These are phyloP conservation scores for Pilophorus perplexus DNA, from an alignment of 2,888 invertebrate genomes.

Conservation along the genomic window DNA sequence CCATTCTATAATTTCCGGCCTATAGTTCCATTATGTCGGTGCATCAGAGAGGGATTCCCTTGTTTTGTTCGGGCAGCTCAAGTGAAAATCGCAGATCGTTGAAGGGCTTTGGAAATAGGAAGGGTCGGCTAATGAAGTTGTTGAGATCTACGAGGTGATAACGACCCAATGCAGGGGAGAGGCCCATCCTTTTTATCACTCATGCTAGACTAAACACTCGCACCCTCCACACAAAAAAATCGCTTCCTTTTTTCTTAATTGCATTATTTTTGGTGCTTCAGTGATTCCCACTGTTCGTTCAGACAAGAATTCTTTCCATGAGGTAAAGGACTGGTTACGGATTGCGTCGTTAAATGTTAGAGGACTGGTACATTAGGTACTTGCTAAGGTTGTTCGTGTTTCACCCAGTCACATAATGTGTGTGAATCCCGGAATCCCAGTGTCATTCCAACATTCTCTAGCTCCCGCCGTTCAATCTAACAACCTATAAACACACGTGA, in stretches of 20 bases:
- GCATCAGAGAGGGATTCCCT: neutral
- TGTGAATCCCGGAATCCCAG: too few relatives aligned
- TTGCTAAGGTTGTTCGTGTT: too few relatives aligned
- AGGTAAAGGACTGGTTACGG: neutral
- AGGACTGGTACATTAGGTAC: too few relatives aligned
- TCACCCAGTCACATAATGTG: too few relatives aligned
- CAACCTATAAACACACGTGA: too few relatives aligned
- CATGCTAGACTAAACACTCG: slow-evolving; percentile 26
- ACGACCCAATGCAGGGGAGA: slow-evolving; percentile 10
- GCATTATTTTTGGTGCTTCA: neutral
- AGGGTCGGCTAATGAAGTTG: slow-evolving; percentile 35
- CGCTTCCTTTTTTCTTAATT: neutral
- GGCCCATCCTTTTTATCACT: slow-evolving; percentile 25
- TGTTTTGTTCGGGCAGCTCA: neutral
- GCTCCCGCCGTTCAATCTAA: too few relatives aligned
- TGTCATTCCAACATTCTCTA: too few relatives aligned
- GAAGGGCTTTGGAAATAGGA: slow-evolving; percentile 2
- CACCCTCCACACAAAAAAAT: neutral
- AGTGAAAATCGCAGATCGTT: neutral
- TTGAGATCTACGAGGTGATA: slow-evolving; percentile 37
- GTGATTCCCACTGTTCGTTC: neutral
- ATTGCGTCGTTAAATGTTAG: neutral
- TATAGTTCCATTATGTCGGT: neutral
- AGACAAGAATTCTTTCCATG: neutral
- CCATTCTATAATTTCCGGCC: neutral